Conservation (phyloP, 1,140 invertebrate species). For the Coelopa frigida region DNA sequence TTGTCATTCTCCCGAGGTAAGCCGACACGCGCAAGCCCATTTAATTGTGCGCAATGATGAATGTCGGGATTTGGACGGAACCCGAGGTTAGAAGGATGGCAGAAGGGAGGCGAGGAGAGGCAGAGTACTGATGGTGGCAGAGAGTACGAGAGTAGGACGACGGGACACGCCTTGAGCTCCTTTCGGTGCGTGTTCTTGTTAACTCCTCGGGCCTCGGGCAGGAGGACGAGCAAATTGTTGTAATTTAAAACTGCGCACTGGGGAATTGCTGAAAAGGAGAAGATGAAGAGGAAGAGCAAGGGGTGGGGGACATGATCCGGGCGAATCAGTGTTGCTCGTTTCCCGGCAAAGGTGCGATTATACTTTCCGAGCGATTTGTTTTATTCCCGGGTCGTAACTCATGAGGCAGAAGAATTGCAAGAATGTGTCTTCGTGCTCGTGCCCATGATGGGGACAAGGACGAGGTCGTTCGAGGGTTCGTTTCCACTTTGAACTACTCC, state of each 20-base stretch:
- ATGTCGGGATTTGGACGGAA: constrained; percentile 10
- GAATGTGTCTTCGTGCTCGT: no score
- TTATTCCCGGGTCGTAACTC: constrained; percentile 3
- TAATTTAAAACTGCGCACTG: constrained; percentile 12
- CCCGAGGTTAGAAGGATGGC: not conserved
- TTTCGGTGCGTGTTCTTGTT: no score
- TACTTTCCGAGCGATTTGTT: constrained; percentile 12
- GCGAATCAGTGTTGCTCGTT: not conserved
- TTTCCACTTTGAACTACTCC: no score
- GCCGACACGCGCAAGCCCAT: constrained; percentile 7
- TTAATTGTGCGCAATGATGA: constrained; percentile 10
- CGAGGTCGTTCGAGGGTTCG: no score
- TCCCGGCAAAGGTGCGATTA: constrained; percentile 7
- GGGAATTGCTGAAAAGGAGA: no score
- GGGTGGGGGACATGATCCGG: no score
- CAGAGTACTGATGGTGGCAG: constrained; percentile 2
- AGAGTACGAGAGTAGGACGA: not conserved
- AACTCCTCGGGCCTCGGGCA: not conserved
- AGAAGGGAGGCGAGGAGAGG: not conserved
- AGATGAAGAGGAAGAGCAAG: not conserved
- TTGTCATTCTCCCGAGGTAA: no score
- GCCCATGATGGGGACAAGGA: no score
- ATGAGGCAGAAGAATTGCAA: constrained; percentile 1
- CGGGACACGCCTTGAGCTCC: no score
- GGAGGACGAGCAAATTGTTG: constrained; percentile 8